Percentiles rank a stretch among this genome's conserved stretches.
These are phyloP conservation scores for Acheta domesticus DNA, from an alignment of 2,888 invertebrate genomes.

Conservation along the genomic window DNA sequence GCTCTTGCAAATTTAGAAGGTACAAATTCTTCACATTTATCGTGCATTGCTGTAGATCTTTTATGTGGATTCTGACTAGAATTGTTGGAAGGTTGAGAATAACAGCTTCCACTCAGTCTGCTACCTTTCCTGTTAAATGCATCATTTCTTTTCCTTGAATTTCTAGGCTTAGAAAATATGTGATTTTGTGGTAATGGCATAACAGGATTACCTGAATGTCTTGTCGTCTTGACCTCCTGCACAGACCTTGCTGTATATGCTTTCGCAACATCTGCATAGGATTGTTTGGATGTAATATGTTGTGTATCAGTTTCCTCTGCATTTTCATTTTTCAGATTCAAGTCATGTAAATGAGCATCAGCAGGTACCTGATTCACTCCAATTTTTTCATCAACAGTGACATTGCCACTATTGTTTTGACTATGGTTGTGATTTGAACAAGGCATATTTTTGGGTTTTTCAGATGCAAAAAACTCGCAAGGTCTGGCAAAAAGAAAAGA, in stretches of 20 bases:
- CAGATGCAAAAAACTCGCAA: neutral
- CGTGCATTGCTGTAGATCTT: neutral
- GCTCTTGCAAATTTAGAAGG: neutral
- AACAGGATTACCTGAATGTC: neutral
- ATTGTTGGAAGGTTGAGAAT: neutral
- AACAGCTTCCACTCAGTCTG: neutral
- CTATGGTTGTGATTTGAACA: neutral
- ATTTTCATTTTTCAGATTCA: neutral
- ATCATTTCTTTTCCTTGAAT: neutral
- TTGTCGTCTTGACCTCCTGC: neutral
- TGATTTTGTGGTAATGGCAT: neutral
- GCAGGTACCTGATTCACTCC: neutral
- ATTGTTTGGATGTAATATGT: slow-evolving; percentile 21
- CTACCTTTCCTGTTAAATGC: neutral
- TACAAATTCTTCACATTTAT: neutral
- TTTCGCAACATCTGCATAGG: slow-evolving; percentile 28
- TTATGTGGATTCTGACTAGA: neutral
- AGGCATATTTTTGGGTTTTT: neutral
- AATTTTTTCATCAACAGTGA: neutral
- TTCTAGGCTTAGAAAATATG: neutral
- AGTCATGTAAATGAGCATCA: neutral
- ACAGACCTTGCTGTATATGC: neutral
- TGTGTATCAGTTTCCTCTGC: neutral
- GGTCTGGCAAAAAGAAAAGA: neutral
- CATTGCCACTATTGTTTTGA: neutral